phyloP scores from a whole-genome alignment of 2,797 vertebrate genomes.

The Monodelphis domestica region DNA sequence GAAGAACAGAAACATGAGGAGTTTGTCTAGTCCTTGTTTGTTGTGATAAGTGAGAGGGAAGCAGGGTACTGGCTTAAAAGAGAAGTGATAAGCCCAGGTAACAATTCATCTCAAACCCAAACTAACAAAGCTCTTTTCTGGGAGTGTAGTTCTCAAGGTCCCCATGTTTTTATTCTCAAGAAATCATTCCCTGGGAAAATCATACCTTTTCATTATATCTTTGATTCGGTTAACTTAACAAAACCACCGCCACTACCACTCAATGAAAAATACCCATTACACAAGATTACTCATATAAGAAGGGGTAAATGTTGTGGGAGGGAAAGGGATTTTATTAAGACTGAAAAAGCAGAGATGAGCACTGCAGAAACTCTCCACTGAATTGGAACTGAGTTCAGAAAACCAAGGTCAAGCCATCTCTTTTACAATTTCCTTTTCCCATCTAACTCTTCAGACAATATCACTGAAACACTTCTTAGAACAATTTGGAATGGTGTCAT shows the following conservation, averaged over 20 bases:
- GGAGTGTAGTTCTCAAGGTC: background rate
- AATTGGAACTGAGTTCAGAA: constrained; percentile 56
- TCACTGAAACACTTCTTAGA: constrained; percentile 16
- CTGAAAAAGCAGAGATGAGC: constrained; percentile 4
- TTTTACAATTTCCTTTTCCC: constrained; percentile 27
- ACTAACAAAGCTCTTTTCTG: background rate
- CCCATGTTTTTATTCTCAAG: background rate
- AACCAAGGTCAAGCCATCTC: constrained; percentile 34
- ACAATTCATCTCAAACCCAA: background rate
- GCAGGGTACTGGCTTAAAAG: background rate
- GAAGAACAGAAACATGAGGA: background rate
- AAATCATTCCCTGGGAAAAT: background rate
- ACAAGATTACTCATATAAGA: constrained; percentile 10
- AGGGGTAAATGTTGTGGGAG: background rate
- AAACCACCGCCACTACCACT: background rate
- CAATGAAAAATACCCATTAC: background rate
- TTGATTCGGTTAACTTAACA: background rate
- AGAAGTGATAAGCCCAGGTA: background rate
- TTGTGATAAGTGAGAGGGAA: background rate
- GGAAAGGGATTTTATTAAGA: constrained; percentile 5
- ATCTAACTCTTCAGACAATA: constrained; percentile 41
- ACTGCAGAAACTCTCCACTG: constrained; percentile 4
- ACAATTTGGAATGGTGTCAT: background rate
- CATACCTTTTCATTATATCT: background rate
- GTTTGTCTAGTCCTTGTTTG: background rate